Evolutionary conservation across 2,113 vertebrate genomes (phyloP).

Genomic region (Eonycteris spelaea): DNA sequence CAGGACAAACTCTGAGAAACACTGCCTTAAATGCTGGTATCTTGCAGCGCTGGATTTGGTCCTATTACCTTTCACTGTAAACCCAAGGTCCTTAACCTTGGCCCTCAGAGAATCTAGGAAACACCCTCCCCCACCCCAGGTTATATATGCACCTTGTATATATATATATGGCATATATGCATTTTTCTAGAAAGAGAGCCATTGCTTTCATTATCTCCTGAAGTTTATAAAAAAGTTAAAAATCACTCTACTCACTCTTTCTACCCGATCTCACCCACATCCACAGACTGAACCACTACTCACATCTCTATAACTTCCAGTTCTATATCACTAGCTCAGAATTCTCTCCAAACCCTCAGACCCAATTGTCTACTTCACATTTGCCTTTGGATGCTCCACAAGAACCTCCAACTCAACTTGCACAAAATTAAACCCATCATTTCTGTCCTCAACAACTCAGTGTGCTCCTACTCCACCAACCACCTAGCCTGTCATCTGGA

Average conservation of each 20-base stretch:
- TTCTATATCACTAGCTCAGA: background rate
- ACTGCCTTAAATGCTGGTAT: background rate
- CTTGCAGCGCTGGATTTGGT: background rate
- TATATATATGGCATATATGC: background rate
- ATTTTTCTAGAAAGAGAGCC: background rate
- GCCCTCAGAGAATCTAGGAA: background rate
- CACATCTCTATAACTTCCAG: background rate
- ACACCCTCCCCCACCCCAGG: background rate
- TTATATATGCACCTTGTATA: background rate
- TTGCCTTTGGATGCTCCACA: background rate
- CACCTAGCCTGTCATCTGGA: background rate
- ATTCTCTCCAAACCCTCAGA: background rate
- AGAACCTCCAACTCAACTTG: background rate
- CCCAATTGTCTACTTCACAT: background rate
- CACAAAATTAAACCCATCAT: background rate
- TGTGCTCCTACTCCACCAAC: background rate
- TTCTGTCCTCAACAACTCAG: background rate
- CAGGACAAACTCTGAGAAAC: background rate
- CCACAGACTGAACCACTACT: background rate
- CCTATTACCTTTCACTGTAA: background rate
- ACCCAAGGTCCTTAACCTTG: background rate
- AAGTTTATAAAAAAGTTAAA: background rate
- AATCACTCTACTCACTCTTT: background rate
- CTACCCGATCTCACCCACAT: background rate
- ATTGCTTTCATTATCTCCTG: background rate